A percentile compares a stretch with the other conserved stretches of the same genome.
phyloP scores from a whole-genome alignment of 2,888 invertebrate species.

The Ectemnius cavifrons region DNA sequence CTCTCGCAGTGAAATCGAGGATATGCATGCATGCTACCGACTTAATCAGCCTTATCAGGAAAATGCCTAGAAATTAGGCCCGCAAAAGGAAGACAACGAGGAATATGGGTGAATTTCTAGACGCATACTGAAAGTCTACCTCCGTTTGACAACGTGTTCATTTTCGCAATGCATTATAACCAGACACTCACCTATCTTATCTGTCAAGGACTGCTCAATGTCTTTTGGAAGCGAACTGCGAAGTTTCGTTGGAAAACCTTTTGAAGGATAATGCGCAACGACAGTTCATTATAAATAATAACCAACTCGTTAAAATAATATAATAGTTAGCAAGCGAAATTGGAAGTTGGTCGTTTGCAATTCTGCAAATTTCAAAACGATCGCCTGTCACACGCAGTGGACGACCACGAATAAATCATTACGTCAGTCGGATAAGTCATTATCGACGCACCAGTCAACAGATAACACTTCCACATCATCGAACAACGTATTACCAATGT shows the following conservation, averaged over 20 bases:
- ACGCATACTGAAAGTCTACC: too few species aligned
- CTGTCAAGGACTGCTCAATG: slow-evolving; percentile 10
- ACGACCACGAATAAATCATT: neutral
- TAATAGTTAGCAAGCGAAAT: too few species aligned
- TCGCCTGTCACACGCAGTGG: too few species aligned
- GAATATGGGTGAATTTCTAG: too few species aligned
- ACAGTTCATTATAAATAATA: too few species aligned
- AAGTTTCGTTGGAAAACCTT: neutral
- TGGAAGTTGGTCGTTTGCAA: too few species aligned
- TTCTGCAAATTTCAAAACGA: too few species aligned
- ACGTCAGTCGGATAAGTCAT: neutral
- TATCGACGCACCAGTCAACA: neutral
- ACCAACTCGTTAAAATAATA: too few species aligned
- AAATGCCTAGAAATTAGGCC: slow-evolving; percentile 1
- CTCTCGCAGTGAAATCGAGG: slow-evolving; percentile 3
- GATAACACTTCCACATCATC: slow-evolving; percentile 4
- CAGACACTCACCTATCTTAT: slow-evolving; percentile 14
- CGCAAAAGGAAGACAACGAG: neutral
- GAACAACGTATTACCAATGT: too few species aligned
- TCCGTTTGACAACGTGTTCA: too few species aligned
- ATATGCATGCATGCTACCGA: neutral
- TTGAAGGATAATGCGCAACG: neutral
- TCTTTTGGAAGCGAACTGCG: neutral
- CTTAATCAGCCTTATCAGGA: neutral
- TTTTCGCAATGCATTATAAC: neutral